Evolutionary conservation across 1,140 invertebrate genomes (phyloP).

Genomic region (Drosophila varians): DNA sequence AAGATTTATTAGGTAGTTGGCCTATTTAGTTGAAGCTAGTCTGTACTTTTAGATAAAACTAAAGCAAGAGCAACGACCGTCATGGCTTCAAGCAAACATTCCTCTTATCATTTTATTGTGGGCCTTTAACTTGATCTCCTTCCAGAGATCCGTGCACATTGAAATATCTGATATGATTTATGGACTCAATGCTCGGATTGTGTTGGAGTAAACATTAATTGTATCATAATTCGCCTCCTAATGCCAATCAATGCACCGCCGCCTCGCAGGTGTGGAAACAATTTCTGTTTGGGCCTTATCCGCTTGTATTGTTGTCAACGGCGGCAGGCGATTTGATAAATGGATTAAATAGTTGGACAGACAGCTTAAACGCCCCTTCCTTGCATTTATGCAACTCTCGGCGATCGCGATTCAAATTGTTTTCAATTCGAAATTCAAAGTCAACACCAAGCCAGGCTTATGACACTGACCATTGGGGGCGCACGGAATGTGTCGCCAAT

Average conservation of each 20-base stretch:
- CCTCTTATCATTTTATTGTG: neutral
- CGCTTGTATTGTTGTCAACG: slow-evolving; percentile 34
- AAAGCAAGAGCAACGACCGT: neutral
- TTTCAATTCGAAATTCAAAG: slow-evolving; percentile 28
- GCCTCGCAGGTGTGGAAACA: slow-evolving; percentile 15
- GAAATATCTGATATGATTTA: slow-evolving; percentile 13
- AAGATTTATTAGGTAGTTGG: neutral
- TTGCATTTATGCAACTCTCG: slow-evolving; percentile 10
- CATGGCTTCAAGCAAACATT: neutral
- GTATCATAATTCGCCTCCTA: slow-evolving; percentile 41
- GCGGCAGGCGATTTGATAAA: slow-evolving; percentile 37
- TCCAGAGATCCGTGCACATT: neutral
- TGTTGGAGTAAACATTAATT: slow-evolving; percentile 25
- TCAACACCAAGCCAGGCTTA: slow-evolving; percentile 23
- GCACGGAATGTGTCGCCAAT: slow-evolving; percentile 27
- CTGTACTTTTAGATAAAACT: neutral
- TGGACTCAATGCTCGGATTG: slow-evolving; percentile 4
- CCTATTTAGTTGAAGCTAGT: neutral
- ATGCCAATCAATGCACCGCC: slow-evolving; percentile 30
- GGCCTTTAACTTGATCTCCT: slow-evolving; percentile 14
- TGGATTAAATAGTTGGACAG: slow-evolving; percentile 9
- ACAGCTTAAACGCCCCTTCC: slow-evolving; percentile 36
- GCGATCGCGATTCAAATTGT: slow-evolving; percentile 21
- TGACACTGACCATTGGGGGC: slow-evolving; percentile 30
- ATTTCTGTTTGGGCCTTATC: slow-evolving; percentile 9